Base-by-base conservation (phyloP, 2,797 vertebrate genomes). In the Pseudochromis fuscus region DNA sequence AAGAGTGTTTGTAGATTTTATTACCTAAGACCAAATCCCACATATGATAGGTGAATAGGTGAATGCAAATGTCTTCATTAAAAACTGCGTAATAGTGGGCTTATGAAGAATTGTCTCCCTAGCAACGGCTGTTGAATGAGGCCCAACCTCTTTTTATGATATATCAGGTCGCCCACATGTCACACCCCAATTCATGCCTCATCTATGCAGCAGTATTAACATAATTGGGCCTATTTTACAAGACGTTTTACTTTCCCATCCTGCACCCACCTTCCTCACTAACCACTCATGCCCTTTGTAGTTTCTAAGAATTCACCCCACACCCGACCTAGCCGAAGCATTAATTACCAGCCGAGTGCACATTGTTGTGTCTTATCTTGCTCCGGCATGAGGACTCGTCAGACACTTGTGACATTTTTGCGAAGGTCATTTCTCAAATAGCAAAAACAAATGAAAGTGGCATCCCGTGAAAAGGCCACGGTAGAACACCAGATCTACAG, bases 351-450 rank as follows among this genome's bases (percentile, higher is more conserved):
- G 69, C 49, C 6, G 59, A 59, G 64, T 74, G 49, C 72, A 72
- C 80, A 75, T 87, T 89, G 85, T 87, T 85, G 77, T 79, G 74
- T 80, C 89, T 90, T 89, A 87, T 91, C 88, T 85, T 28, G 27
- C 72, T 30, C 42, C 15, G 50, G 72, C 87, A 87, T 52, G 19
- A 81, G 81, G 80, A 72, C 42, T 69, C 50, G 23, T 84, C 72
- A 55, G 73, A 71, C 75, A 66, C 65, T 80, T 25, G 18, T 59
- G 83, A 82, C 79, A 77, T 88, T 88, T 88, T 78, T 69, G 53
- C 52, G 76, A 80, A 84, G 86, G 88, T 90, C 80, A 82, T 78
- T 88, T 71, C 78, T 90, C 77, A 83, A 77, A 75, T 69, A 70
- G 64, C 31, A 19, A 77, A 82, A 82, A 76, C 81, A 84, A 88